Percentiles rank a stretch among this genome's conserved stretches.
These are phyloP conservation scores for Trachurus trachurus DNA, from an alignment of 2,797 vertebrate species.

Conservation along the genomic window DNA sequence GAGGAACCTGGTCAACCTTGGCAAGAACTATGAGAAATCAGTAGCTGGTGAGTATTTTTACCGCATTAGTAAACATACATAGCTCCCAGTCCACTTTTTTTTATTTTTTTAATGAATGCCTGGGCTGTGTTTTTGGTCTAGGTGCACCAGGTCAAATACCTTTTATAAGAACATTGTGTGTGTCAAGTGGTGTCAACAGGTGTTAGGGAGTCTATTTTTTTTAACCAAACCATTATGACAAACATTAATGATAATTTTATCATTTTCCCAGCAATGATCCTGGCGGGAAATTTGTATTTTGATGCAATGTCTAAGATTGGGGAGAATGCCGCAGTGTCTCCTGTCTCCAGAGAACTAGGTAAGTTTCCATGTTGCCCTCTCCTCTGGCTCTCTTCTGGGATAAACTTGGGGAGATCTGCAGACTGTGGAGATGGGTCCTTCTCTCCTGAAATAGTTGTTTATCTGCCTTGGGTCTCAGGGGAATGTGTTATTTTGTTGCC, in stretches of 20 bases:
- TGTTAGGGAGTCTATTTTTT: conserved; percentile 8
- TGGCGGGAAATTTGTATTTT: conserved; percentile 95
- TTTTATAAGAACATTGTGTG: background rate
- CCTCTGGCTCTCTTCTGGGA: conserved; percentile 30
- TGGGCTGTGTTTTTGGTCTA: background rate
- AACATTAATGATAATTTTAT: conserved; percentile 57
- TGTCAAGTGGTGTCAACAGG: conserved; percentile 13
- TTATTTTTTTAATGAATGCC: background rate
- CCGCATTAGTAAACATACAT: background rate
- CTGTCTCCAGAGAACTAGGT: conserved; percentile 97
- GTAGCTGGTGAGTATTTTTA: conserved; percentile 90
- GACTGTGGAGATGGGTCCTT: background rate
- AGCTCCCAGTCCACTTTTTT: background rate
- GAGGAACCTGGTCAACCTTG: conserved; percentile 96
- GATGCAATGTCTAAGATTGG: conserved; percentile 97
- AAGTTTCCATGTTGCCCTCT: conserved; percentile 75
- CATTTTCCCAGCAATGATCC: conserved; percentile 90
- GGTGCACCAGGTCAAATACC: background rate
- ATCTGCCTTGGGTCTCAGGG: conserved; percentile 10
- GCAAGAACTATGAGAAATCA: conserved; percentile 98
- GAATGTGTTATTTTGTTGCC: conserved; percentile 10
- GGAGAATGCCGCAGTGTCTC: conserved; percentile 93
- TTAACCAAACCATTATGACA: conserved; percentile 11
- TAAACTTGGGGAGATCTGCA: conserved; percentile 16
- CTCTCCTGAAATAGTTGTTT: conserved; percentile 11